These are phyloP conservation scores for Cercopithecus mitis DNA, from an alignment of 2,797 vertebrate species.

Conservation along the genomic window DNA sequence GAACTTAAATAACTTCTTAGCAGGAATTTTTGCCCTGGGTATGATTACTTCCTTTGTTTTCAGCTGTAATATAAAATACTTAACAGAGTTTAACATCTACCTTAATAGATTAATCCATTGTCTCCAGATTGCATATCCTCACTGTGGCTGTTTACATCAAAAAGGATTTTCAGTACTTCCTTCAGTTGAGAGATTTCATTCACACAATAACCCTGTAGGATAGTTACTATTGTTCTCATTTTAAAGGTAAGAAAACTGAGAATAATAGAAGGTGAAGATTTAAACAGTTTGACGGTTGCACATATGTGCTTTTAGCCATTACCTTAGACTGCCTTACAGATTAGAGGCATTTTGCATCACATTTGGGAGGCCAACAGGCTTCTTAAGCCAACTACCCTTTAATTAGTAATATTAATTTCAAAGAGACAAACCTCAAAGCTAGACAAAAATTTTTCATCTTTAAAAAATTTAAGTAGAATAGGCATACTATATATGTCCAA, in stretches of 20 bases:
- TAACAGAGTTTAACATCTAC: not conserved
- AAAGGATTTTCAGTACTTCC: not conserved
- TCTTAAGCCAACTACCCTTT: not conserved
- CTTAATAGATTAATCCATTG: not conserved
- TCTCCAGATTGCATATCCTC: not conserved
- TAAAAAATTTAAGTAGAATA: not conserved
- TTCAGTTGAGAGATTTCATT: not conserved
- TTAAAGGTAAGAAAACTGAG: not conserved
- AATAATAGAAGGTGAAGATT: not conserved
- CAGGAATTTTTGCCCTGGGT: not conserved
- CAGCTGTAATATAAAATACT: not conserved
- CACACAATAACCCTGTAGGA: not conserved
- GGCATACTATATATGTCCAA: constrained; percentile 4
- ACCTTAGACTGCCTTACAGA: not conserved
- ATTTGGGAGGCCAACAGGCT: not conserved
- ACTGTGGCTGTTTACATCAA: not conserved
- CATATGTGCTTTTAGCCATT: not conserved
- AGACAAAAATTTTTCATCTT: constrained; percentile 47
- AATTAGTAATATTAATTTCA: constrained; percentile 61
- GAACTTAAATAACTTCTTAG: not conserved
- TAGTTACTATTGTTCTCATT: not conserved
- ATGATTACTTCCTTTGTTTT: constrained; percentile 1
- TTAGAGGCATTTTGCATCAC: not conserved
- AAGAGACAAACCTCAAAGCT: constrained; percentile 13
- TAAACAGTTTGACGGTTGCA: not conserved